Percentiles rank a stretch among this genome's conserved stretches.
Evolutionary conservation across 2,113 vertebrate species (phyloP).

Genomic region (Taxidea taxus): DNA sequence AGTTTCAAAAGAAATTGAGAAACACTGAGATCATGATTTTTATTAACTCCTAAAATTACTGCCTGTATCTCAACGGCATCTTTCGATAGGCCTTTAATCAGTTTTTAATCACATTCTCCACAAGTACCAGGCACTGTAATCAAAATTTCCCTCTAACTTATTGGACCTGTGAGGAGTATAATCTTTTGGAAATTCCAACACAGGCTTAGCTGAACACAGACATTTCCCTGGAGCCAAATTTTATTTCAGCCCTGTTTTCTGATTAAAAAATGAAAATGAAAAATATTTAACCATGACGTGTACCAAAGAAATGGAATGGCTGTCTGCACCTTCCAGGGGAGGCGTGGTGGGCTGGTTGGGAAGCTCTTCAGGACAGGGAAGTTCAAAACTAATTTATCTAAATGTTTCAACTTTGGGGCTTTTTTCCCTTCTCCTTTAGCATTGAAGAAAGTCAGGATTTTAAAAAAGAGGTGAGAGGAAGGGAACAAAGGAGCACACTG

Average conservation of each 20-base stretch:
- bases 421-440: neutral
- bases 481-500: neutral
- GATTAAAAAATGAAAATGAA: constrained; percentile 12
- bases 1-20: constrained; percentile 46
- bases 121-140: constrained; percentile 22
- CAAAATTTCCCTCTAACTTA: constrained; percentile 54
- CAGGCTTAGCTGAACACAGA: constrained; percentile 47
- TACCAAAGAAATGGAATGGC: neutral
- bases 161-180: constrained; percentile 8
- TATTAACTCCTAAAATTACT: constrained; percentile 61
- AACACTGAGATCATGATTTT: constrained; percentile 55
- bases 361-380: neutral
- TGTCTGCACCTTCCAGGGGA: neutral
- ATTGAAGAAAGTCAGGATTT: neutral
- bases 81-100: constrained; percentile 54
- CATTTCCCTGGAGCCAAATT: constrained; percentile 44
- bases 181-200: constrained; percentile 13
- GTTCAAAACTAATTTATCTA: neutral
- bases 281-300: neutral
- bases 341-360: neutral
- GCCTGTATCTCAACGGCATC: constrained; percentile 14
- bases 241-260: constrained; percentile 22
- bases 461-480: neutral
- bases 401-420: neutral
- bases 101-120: constrained; percentile 40